Base-by-base conservation (phyloP, 2,797 vertebrate species). In the Syngnathus rostellatus region DNA sequence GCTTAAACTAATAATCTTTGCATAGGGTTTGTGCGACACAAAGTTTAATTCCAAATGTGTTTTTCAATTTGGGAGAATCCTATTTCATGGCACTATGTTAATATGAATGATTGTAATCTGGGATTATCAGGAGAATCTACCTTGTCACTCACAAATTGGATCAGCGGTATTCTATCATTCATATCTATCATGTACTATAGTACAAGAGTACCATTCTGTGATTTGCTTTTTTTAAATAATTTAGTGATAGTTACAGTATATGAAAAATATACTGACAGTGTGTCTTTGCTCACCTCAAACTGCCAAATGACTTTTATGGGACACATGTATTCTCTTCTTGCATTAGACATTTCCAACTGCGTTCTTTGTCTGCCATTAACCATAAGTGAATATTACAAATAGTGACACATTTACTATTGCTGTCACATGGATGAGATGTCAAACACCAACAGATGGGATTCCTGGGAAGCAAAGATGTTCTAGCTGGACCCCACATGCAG, bases 401-500 rank as follows among this genome's bases (percentile, higher is more conserved):
- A 23, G 62, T 43, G 45, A 62, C 65, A 59, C 75, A 16, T 66
- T 76, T 82, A 41, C 23, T 43, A 19, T 77, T 64, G 75, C 45
- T 79, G 72, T 62, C 61, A 73, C 72, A 64, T 62, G 12, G 38
- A 66, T 25, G 67, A 64, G 40, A 25, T 66, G 57, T 64, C 69
- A 50, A 54, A 60, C 72, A 53, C 57, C 62, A 69, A 70, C 80
- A 77, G 63, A 85, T 82, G 79, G 45, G 39, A 70, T 57, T 59
- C 59, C 59, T 51, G 41, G 53, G 63, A 62, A 38, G 66, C 41
- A 76, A 68, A 72, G 66, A 63, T 0, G 11, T 16, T 43, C 7
- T 68, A 69, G 59, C 76, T 72, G 72, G 81, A 81, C 72, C 80
- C 63, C 77, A 81, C 67, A 59, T 62, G 60, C 2, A 31, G 64